A percentile compares a stretch with the other conserved stretches of the same genome.
These are phyloP conservation scores for Phlogophora meticulosa DNA, from an alignment of 2,888 invertebrate genomes.

Conservation along the genomic window DNA sequence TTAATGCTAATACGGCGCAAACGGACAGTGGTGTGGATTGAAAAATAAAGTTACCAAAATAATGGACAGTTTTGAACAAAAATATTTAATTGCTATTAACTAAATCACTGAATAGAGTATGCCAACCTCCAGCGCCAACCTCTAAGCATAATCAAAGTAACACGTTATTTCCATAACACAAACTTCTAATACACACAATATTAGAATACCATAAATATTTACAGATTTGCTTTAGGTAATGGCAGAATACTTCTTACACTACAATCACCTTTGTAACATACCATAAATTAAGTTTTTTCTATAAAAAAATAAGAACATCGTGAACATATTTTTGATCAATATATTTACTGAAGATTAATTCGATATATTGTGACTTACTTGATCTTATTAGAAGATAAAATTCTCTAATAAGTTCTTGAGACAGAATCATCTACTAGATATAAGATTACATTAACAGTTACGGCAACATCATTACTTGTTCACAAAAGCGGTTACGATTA, in stretches of 20 bases:
- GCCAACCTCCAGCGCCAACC: conserved; percentile 80
- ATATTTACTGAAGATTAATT: conserved; percentile 65
- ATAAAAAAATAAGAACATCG: conserved; percentile 70
- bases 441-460: conserved; percentile 65
- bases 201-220: conserved; percentile 81
- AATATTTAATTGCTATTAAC: conserved; percentile 87
- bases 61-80: conserved; percentile 78
- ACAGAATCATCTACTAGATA: conserved; percentile 59
- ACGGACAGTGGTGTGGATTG: neutral
- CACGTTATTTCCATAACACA: conserved; percentile 80
- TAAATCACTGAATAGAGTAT: conserved; percentile 87
- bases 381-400: conserved; percentile 64
- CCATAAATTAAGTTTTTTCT: conserved; percentile 69
- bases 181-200: conserved; percentile 74
- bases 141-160: conserved; percentile 83
- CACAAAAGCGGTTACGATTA: conserved; percentile 77
- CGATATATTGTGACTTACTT: conserved; percentile 70
- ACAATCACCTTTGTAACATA: conserved; percentile 81
- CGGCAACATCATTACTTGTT: conserved; percentile 69
- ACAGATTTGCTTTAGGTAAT: conserved; percentile 81
- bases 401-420: conserved; percentile 61
- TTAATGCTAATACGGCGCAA: neutral
- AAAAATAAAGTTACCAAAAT: conserved; percentile 54
- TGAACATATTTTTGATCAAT: conserved; percentile 68
- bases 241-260: conserved; percentile 81